These are phyloP conservation scores for Todiramphus saurophagus DNA, from an alignment of 2,113 vertebrate species.

Conservation along the genomic window DNA sequence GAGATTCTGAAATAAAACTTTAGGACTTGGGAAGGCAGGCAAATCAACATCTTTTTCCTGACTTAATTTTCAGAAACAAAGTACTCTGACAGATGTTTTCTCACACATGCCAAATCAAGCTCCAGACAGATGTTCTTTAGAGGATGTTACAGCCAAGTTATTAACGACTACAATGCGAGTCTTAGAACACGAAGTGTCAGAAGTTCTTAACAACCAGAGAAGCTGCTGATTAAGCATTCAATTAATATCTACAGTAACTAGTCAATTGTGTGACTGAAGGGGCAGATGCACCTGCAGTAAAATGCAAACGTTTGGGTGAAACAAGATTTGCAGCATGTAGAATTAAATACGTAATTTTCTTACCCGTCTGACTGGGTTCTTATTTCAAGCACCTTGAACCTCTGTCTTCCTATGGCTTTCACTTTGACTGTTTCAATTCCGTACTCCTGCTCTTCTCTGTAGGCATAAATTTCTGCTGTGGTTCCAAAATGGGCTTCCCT, in stretches of 20 bases:
- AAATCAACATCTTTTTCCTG: neutral
- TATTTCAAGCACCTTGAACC: conserved; percentile 95
- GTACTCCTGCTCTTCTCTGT: conserved; percentile 93
- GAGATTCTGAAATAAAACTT: neutral
- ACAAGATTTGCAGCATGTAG: neutral
- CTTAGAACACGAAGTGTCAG: neutral
- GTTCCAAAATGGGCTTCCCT: conserved; percentile 91
- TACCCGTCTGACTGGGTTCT: conserved; percentile 96
- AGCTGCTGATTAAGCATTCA: neutral
- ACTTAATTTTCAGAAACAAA: neutral
- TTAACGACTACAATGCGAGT: neutral
- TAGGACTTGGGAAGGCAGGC: neutral
- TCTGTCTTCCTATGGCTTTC: conserved; percentile 94
- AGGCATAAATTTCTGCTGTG: conserved; percentile 97
- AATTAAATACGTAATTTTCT: conserved; percentile 14
- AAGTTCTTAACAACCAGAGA: neutral
- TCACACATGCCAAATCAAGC: neutral
- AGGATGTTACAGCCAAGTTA: neutral
- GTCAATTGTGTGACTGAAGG: neutral
- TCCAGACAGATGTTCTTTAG: neutral
- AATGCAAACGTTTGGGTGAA: neutral
- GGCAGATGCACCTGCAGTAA: neutral
- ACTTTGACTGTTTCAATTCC: conserved; percentile 97
- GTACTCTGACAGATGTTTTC: neutral
- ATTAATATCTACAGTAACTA: neutral